A percentile compares a stretch with the other conserved stretches of the same genome.
phyloP scores from a whole-genome alignment of 2,797 vertebrate genomes.

The Coregonus suidteri region DNA sequence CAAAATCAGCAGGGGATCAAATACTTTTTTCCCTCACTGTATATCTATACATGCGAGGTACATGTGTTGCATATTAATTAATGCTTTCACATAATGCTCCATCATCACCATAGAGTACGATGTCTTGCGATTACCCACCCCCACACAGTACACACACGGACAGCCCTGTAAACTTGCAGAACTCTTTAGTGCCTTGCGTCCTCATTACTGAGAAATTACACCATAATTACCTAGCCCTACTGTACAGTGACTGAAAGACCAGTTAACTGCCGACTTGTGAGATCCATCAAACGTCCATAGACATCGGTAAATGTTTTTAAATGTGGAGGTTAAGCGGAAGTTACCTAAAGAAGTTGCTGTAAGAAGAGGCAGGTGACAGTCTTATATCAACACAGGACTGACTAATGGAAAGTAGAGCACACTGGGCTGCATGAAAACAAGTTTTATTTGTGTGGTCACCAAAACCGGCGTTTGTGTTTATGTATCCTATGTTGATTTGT shows the following conservation, averaged over 20 bases:
- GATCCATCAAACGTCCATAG: background rate
- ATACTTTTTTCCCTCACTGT: background rate
- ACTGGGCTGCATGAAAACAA: constrained; percentile 38
- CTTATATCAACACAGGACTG: constrained; percentile 28
- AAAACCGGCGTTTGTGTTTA: constrained; percentile 44
- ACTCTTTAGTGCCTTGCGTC: constrained; percentile 77
- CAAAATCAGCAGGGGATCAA: no score
- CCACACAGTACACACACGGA: constrained; percentile 48
- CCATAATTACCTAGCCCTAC: constrained; percentile 46
- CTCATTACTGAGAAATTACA: constrained; percentile 63
- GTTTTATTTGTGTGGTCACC: constrained; percentile 31
- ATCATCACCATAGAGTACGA: constrained; percentile 43
- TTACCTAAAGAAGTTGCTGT: background rate
- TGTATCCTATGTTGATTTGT: constrained; percentile 53
- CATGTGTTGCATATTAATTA: constrained; percentile 12
- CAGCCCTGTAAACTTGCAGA: constrained; percentile 62
- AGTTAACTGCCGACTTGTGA: constrained; percentile 30
- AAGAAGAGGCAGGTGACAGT: background rate
- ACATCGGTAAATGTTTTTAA: background rate
- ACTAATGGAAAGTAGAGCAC: constrained; percentile 55
- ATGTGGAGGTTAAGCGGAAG: background rate
- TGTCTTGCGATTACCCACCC: constrained; percentile 54
- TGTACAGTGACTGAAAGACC: constrained; percentile 39
- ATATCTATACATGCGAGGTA: constrained; percentile 40
- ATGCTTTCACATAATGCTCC: constrained; percentile 57